Evolutionary conservation across 2,888 invertebrate genomes (phyloP).

Genomic region (Acleris cristana): DNA sequence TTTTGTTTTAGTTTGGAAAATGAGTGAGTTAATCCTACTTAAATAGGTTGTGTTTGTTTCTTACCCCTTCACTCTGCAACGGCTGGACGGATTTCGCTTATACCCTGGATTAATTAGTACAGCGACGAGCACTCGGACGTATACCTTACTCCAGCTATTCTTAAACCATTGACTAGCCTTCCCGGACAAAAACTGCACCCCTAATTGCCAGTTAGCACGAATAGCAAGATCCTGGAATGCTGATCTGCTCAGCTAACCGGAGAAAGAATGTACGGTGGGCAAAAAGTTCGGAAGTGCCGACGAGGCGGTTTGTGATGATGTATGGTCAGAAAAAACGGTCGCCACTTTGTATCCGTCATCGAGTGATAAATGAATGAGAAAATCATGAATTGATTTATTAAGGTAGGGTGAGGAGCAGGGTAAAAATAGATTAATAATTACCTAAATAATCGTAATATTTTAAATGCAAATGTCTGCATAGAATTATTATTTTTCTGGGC

Average conservation of each 20-base stretch:
- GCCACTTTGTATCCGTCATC: constrained; percentile 41
- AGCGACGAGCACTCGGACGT: no score
- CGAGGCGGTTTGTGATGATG: constrained; percentile 48
- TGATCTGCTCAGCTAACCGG: constrained; percentile 32
- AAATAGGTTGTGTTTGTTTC: no score
- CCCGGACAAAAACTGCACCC: constrained; percentile 21
- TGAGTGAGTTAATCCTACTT: no score
- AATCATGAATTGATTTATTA: constrained; percentile 34
- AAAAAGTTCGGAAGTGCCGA: constrained; percentile 40
- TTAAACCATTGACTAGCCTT: constrained; percentile 15
- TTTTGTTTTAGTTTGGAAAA: no score
- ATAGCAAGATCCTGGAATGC: constrained; percentile 33
- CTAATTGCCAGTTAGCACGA: constrained; percentile 30
- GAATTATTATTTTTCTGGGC: no score
- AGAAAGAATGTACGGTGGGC: constrained; percentile 37
- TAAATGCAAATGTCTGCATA: no score
- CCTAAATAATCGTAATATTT: no score
- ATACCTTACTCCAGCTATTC: constrained; percentile 11
- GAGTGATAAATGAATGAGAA: constrained; percentile 31
- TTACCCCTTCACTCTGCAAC: no score
- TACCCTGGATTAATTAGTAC: no score
- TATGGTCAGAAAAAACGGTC: constrained; percentile 43
- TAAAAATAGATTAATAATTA: constrained; percentile 24
- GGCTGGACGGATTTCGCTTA: no score
- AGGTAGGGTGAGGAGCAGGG: constrained; percentile 21